Percentiles rank a stretch among this genome's conserved stretches.
Evolutionary conservation across 2,113 vertebrate species (phyloP).

Genomic region (rabbit (Oryctolagus cuniculus)): mOryCun1.1 NC_091433.1:191740001-191740500

Average conservation of each 20-base stretch:
- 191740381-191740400: too few relatives aligned
- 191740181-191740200: rapidly evolving
- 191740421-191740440: neutral
- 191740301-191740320: neutral
- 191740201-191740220: rapidly evolving
- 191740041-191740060: rapidly evolving
- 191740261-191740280: rapidly evolving
- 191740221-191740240: rapidly evolving
- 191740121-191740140: neutral
- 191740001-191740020: rapidly evolving
- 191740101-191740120: rapidly evolving
- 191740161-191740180: neutral
- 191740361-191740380: neutral
- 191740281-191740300: rapidly evolving
- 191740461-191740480: neutral
- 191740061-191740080: rapidly evolving
- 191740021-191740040: neutral
- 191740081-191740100: neutral
- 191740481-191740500: neutral
- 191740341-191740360: neutral
- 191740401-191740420: rapidly evolving
- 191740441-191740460: rapidly evolving
- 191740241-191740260: neutral
- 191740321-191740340: neutral
- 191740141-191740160: neutral